Percentiles rank a stretch among this genome's conserved stretches.
phyloP scores from a whole-genome alignment of 2,113 vertebrate species.

The Benitochromis conjunctus region DNA sequence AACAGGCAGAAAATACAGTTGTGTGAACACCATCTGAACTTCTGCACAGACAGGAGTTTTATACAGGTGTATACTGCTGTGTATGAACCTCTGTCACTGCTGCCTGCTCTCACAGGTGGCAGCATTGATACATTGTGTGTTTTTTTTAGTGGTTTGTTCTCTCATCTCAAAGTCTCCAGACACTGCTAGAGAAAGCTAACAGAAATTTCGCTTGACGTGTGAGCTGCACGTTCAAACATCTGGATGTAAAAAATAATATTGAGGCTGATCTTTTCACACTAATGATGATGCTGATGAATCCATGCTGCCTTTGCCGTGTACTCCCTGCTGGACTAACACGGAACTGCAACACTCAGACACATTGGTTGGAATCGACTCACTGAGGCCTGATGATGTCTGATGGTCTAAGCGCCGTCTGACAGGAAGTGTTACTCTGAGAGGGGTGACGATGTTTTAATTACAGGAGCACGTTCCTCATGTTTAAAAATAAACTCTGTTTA shows the following conservation, averaged over 20 bases:
- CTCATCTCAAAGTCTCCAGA: neutral
- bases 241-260: neutral
- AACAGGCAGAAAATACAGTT: neutral
- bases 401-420: neutral
- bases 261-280: neutral
- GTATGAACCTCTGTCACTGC: neutral
- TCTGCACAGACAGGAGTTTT: neutral
- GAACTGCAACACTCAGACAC: neutral
- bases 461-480: slow-evolving; percentile 6
- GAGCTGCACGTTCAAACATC: neutral
- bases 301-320: neutral
- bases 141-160: neutral
- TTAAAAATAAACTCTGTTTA: slow-evolving; percentile 61
- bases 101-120: neutral
- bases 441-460: neutral
- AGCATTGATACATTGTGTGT: neutral
- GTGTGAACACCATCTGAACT: neutral
- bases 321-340: neutral
- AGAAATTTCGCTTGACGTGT: neutral
- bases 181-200: neutral
- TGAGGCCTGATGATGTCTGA: neutral
- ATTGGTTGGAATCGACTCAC: neutral
- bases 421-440: neutral
- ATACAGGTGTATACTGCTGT: neutral
- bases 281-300: neutral